phyloP scores from a whole-genome alignment of 2,113 vertebrate genomes.

The Sturnus vulgaris region DNA sequence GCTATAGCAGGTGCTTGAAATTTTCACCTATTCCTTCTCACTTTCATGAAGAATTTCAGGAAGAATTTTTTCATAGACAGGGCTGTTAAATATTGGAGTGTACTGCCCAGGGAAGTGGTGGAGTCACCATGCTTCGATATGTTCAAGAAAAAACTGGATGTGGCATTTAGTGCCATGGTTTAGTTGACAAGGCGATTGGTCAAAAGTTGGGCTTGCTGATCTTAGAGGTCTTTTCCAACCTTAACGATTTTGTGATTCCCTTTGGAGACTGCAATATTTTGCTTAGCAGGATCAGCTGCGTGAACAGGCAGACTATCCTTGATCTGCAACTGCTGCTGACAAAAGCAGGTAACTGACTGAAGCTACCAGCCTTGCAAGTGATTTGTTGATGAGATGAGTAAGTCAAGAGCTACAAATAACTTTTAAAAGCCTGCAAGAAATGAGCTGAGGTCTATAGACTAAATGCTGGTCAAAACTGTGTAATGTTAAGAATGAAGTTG shows the following conservation, averaged over 20 bases:
- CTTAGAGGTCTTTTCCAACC: background rate
- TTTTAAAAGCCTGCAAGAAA: background rate
- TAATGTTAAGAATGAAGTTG: background rate
- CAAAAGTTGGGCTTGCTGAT: background rate
- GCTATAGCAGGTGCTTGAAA: background rate
- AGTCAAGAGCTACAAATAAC: background rate
- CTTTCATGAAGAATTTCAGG: background rate
- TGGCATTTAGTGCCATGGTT: background rate
- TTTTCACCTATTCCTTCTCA: background rate
- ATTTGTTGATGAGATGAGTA: background rate
- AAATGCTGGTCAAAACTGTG: accelerated
- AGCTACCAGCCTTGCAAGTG: background rate
- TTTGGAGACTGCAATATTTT: background rate
- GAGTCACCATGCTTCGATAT: background rate
- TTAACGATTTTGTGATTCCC: background rate
- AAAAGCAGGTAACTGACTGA: background rate
- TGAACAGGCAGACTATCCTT: background rate
- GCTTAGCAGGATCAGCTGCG: background rate
- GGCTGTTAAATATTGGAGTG: background rate
- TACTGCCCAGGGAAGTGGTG: background rate
- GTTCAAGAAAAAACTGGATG: background rate
- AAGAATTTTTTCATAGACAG: background rate
- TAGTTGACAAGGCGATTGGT: background rate
- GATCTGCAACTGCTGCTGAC: background rate
- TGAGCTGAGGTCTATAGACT: background rate